These are phyloP conservation scores for Drosophila neutralis DNA, from an alignment of 2,888 invertebrate species.

Conservation along the genomic window DNA sequence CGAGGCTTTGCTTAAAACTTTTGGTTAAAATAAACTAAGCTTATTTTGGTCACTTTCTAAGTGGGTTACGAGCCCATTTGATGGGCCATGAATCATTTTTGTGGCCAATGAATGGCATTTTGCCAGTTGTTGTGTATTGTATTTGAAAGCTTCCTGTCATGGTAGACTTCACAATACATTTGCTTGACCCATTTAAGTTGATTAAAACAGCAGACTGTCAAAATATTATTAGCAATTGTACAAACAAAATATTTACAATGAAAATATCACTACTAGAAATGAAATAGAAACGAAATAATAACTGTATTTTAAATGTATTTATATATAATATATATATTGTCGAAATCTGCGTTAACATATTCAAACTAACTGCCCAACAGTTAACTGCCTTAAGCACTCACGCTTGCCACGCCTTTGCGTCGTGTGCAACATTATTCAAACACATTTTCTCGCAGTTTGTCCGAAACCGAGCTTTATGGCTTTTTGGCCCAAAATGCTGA, in stretches of 20 bases:
- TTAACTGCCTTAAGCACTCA: constrained; percentile 40
- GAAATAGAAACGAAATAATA: neutral
- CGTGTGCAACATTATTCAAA: constrained; percentile 47
- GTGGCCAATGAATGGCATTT: neutral
- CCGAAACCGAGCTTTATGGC: constrained; percentile 61
- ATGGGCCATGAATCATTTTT: constrained; percentile 16
- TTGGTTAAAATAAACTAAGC: constrained; percentile 22
- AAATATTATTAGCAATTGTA: neutral
- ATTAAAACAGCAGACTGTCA: neutral
- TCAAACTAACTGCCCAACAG: constrained; percentile 33
- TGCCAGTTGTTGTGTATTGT: neutral
- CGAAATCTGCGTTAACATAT: constrained; percentile 11
- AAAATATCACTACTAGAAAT: no score
- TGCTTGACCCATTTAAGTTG: neutral
- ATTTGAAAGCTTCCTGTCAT: neutral
- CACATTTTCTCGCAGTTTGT: constrained; percentile 32
- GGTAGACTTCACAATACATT: neutral
- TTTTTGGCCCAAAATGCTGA: constrained; percentile 50
- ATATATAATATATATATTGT: neutral
- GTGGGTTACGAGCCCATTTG: constrained; percentile 15
- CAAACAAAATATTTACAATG: neutral
- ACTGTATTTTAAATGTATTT: constrained; percentile 21
- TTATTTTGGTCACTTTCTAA: constrained; percentile 16
- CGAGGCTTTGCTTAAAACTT: constrained; percentile 21
- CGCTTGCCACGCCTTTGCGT: constrained; percentile 29